phyloP scores from a whole-genome alignment of 2,888 invertebrate genomes.

The Tachina lurida region DNA sequence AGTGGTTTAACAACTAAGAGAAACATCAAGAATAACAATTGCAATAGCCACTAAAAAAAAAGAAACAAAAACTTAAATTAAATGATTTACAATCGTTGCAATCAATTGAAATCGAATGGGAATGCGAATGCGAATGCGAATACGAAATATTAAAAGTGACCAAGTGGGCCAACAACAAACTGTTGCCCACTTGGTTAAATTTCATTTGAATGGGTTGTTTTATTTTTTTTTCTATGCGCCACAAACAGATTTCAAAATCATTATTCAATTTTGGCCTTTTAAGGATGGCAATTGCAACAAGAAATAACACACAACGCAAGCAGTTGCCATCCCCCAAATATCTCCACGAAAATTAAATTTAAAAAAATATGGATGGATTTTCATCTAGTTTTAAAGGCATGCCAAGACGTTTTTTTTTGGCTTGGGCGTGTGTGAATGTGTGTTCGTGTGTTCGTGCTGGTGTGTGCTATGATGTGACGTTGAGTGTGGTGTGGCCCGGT shows the following conservation, averaged over 20 bases:
- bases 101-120: conserved; percentile 21
- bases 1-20: conserved; percentile 43
- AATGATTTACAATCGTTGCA: conserved; percentile 40
- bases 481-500: background rate
- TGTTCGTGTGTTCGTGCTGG: background rate
- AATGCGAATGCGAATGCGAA: conserved; percentile 14
- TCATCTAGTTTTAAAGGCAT: conserved; percentile 18
- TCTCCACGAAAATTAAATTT: background rate
- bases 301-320: background rate
- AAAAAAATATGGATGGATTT: background rate
- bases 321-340: background rate
- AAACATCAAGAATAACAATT: conserved; percentile 12
- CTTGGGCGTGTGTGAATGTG: conserved; percentile 6
- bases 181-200: conserved; percentile 34
- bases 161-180: background rate
- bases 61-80: conserved; percentile 9
- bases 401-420: background rate
- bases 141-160: conserved; percentile 29
- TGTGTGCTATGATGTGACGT: background rate
- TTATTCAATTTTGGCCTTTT: conserved; percentile 60
- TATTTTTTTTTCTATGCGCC: conserved; percentile 3
- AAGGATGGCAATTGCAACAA: conserved; percentile 39
- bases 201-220: conserved; percentile 46
- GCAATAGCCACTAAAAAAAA: background rate
- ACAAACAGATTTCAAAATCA: conserved; percentile 33